Evolutionary conservation across 2,888 invertebrate genomes (phyloP).

Genomic region (Glyphotaelius pellucidus): DNA sequence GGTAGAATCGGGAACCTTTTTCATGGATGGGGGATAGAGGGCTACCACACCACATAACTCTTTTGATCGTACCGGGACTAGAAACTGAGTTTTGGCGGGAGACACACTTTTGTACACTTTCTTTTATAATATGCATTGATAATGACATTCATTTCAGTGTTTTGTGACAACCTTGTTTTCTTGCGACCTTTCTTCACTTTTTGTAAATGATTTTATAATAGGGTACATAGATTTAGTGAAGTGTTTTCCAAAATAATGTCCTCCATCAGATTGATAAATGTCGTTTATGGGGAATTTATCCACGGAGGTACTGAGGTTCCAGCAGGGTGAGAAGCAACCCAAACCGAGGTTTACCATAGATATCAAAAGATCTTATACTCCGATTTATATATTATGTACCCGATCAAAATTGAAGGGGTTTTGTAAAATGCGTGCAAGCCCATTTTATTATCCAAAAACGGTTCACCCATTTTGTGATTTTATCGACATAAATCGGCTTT

Average conservation of each 20-base stretch:
- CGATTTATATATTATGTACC: constrained; percentile 17
- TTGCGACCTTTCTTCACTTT: too few species aligned
- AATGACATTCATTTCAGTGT: too few species aligned
- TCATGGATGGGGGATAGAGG: too few species aligned
- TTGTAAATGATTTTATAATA: background rate
- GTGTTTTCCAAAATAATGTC: background rate
- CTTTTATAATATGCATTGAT: too few species aligned
- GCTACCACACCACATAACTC: too few species aligned
- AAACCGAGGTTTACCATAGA: background rate
- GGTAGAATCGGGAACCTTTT: too few species aligned
- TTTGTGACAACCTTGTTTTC: too few species aligned
- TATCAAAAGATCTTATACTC: constrained; percentile 10
- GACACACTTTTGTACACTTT: too few species aligned
- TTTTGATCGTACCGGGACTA: too few species aligned
- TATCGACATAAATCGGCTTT: constrained; percentile 59
- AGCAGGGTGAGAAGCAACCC: background rate
- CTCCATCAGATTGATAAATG: background rate
- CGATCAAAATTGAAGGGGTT: constrained; percentile 46
- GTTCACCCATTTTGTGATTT: constrained; percentile 55
- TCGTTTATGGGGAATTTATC: background rate
- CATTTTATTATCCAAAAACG: constrained; percentile 60
- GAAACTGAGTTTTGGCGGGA: too few species aligned
- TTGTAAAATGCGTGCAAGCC: constrained; percentile 58
- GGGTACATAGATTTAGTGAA: background rate
- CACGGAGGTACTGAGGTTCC: background rate